These are phyloP conservation scores for Melozone crissalis DNA, from an alignment of 2,113 vertebrate genomes.

Conservation along the genomic window DNA sequence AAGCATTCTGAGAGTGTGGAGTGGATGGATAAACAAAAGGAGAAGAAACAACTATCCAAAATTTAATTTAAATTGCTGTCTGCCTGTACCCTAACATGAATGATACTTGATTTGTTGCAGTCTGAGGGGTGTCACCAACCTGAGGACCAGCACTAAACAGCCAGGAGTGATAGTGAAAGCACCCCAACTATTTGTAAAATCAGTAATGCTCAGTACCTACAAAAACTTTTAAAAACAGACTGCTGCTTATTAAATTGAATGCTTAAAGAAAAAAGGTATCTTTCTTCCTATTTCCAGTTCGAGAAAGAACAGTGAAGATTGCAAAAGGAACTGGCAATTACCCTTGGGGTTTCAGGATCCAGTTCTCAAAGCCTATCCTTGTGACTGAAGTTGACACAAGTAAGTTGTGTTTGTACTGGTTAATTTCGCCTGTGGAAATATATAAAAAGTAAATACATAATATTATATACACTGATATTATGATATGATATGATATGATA, in stretches of 20 bases:
- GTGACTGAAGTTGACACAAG: constrained; percentile 94
- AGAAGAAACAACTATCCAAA: background rate
- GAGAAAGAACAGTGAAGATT: constrained; percentile 86
- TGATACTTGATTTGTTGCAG: background rate
- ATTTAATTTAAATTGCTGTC: background rate
- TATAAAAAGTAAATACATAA: background rate
- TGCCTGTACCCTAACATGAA: background rate
- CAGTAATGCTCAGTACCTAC: background rate
- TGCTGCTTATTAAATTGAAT: background rate
- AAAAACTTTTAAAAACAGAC: background rate
- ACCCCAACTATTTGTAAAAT: background rate
- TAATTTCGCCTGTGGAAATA: background rate
- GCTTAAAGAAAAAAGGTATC: background rate
- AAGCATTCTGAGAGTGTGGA: background rate
- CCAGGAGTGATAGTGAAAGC: background rate
- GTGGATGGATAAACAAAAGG: background rate
- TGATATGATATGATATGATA: background rate
- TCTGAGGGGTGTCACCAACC: rapidly evolving
- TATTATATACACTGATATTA: background rate
- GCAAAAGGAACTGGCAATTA: constrained; percentile 86
- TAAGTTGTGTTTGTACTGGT: constrained; percentile 68
- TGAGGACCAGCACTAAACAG: background rate
- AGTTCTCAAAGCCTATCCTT: constrained; percentile 91
- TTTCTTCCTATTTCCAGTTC: constrained; percentile 75
- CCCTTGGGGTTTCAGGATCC: constrained; percentile 91